A percentile compares a stretch with the other conserved stretches of the same genome.
Conservation (phyloP, 1,140 invertebrate species). For the Drosophila navojoa region DNA sequence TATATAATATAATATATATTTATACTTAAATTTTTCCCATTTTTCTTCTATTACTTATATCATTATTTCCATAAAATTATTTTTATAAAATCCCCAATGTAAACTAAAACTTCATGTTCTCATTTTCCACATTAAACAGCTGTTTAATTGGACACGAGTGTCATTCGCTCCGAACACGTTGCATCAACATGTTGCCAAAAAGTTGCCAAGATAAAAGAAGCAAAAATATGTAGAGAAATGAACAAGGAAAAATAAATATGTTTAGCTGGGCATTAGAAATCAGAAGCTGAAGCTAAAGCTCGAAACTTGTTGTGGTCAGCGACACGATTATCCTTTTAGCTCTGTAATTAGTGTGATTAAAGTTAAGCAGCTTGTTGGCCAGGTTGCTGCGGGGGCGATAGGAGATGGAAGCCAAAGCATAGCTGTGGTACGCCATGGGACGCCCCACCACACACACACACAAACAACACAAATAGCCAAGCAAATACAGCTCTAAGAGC, state of each 20-base stretch:
- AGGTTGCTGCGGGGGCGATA: neutral
- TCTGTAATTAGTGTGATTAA: conserved; percentile 81
- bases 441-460: conserved; percentile 1
- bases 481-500: neutral
- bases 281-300: conserved; percentile 23
- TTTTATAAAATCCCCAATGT: neutral
- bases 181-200: conserved; percentile 3
- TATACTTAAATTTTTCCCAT: too few relatives aligned
- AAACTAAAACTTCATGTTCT: too few relatives aligned
- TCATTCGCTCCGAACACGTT: neutral
- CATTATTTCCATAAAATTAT: too few relatives aligned
- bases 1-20: too few relatives aligned
- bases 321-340: conserved; percentile 83
- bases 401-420: neutral
- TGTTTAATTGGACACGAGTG: neutral
- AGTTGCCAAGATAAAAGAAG: conserved; percentile 7
- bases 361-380: conserved; percentile 59
- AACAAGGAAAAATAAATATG: conserved; percentile 8
- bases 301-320: conserved; percentile 57
- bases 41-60: too few relatives aligned
- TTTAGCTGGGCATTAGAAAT: conserved; percentile 47
- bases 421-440: conserved; percentile 36
- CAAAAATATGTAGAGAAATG: conserved; percentile 12
- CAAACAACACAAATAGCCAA: conserved; percentile 2
- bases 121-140: neutral